Conservation (phyloP, 2,113 vertebrate species). For the Stigmatopora nigra region DNA sequence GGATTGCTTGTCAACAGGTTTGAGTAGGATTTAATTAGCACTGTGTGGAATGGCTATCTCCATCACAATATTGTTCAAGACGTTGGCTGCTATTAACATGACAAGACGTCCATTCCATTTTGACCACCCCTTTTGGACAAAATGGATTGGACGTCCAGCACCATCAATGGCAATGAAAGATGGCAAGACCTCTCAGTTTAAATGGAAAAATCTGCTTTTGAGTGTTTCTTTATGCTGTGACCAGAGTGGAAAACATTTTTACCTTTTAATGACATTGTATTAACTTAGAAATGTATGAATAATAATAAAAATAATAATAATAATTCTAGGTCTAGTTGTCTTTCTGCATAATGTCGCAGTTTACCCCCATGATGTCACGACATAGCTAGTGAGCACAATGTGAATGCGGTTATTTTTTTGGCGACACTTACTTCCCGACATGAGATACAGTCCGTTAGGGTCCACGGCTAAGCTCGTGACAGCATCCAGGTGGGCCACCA, state of each 20-base stretch:
- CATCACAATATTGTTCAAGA: too few relatives aligned
- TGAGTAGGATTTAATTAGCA: too few relatives aligned
- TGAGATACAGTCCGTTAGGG: conserved; percentile 97
- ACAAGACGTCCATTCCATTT: too few relatives aligned
- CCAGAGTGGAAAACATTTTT: background rate
- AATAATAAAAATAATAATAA: background rate
- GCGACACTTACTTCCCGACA: conserved; percentile 96
- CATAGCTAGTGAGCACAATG: background rate
- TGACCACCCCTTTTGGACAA: too few relatives aligned
- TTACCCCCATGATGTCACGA: background rate
- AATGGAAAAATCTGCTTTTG: too few relatives aligned
- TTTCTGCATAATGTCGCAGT: too few relatives aligned
- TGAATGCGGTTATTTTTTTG: background rate
- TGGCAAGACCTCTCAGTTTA: too few relatives aligned
- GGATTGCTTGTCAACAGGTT: background rate
- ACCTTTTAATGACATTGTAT: background rate
- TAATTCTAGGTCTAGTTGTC: too few relatives aligned
- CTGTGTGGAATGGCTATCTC: background rate
- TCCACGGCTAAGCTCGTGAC: conserved; percentile 98
- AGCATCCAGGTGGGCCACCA: conserved; percentile 97
- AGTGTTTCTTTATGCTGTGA: background rate
- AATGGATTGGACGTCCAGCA: too few relatives aligned
- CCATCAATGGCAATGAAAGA: too few relatives aligned
- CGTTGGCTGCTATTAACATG: too few relatives aligned
- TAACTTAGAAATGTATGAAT: too few relatives aligned